A percentile compares a stretch with the other conserved stretches of the same genome.
Conservation (phyloP, 1,140 invertebrate genomes). For the Atta cephalotes region DNA sequence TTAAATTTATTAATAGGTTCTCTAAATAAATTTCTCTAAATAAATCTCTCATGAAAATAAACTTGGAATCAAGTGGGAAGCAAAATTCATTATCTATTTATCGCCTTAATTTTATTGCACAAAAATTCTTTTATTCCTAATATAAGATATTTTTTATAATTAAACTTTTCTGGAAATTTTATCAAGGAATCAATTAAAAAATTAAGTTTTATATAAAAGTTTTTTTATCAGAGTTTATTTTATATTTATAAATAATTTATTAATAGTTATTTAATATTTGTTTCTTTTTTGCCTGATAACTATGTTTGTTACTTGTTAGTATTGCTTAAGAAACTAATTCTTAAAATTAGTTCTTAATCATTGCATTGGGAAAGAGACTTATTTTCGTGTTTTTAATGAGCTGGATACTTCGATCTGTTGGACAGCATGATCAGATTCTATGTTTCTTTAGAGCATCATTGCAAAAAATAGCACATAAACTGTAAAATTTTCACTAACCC, state of each 20-base stretch:
- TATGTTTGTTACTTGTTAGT: not conserved
- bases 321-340: not conserved
- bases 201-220: not conserved
- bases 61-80: not conserved
- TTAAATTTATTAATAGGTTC: not conserved
- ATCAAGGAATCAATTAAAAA: not conserved
- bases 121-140: not conserved
- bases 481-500: too few relatives aligned
- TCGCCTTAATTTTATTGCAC: not conserved
- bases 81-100: not conserved
- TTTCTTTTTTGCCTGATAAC: not conserved
- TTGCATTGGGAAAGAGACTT: too few relatives aligned
- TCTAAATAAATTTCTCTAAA: constrained; percentile 4
- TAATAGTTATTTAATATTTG: too few relatives aligned
- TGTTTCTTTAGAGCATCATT: too few relatives aligned
- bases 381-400: too few relatives aligned
- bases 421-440: too few relatives aligned
- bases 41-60: not conserved
- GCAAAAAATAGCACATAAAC: too few relatives aligned
- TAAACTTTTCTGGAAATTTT: not conserved
- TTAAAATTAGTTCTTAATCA: not conserved
- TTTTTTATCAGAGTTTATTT: not conserved
- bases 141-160: constrained; percentile 12
- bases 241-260: not conserved
- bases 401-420: too few relatives aligned